Evolutionary conservation across 2,113 vertebrate species (phyloP), one percentile per base, ranked within the genome.

Genomic region (Cynoglossus semilaevis): DNA sequence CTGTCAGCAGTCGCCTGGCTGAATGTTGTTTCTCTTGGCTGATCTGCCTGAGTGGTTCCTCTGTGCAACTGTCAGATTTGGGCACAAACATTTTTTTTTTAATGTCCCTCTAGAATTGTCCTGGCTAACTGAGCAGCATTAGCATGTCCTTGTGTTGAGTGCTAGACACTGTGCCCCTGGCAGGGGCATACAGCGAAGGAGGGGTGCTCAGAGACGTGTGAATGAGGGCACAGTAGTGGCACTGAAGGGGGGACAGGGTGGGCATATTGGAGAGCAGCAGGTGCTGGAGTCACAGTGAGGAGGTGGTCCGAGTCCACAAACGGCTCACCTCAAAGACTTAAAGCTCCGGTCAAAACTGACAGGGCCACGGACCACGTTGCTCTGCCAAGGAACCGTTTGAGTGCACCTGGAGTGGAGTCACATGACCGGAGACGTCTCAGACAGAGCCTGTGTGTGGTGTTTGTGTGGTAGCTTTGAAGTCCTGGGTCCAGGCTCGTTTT

Each of bases 181-280:
- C 83, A 76, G 78, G 74, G 64, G 77, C 49, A 68, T 69, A 76
- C 15, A 37, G 62, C 53, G 15, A 15, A 58, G 57, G 51, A 44
- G 67, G 57, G n/a, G 48, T 60, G 47, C n/a, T 47, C 67, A 56
- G 51, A 41, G 57, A 67, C 48, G 75, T 53, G 74, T 85, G 85
- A 88, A 88, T 89, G 75, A 85, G 76, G 60, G 69, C 73, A 80
- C 84, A 87, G 88, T 88, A 87, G 87, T 80, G 70, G 60, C 67
- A 22, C 81, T 51, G 77, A 43, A 70, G 86, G 50, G 85, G 77
- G 81, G 75, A n/a, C n/a, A 66, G 77, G 85, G 80, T 84, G 73
- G 88, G 77, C 90, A 91, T 90, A 87, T 87, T 90, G 89, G 79
- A 79, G 77, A 88, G 80, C 88, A 90, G 89, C 89, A 82, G 86